Evolutionary conservation across 1,140 invertebrate species (phyloP), one percentile per base, ranked within the genome.

Genomic region (Drosophila sproati): DNA sequence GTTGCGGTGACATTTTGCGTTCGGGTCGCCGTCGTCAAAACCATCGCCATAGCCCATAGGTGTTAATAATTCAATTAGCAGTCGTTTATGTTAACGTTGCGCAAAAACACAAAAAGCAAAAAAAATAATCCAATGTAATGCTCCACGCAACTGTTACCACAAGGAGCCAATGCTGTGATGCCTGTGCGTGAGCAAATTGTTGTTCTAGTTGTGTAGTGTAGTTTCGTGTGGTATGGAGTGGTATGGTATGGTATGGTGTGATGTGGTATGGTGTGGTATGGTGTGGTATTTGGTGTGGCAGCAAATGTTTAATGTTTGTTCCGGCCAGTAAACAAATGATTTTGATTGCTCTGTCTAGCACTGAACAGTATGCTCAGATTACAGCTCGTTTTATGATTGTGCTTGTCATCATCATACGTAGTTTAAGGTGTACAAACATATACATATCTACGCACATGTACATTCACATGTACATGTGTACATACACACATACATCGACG

Each of bases 21-120:
- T 51, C 52, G 43, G 51, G 41, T 55, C 62, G 75, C 77, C 80
- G 71, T 54, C 64, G 52, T 45, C 39, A 43, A 39, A 31, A 59
- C 39, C 57, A 73, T 67, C 29, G 78, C 63, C 61, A 60, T 56
- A 43, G 61, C 60, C 77, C 77, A 71, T 78, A 85, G 82, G 82
- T 85, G 82, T 85, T 85, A 85, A 85, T 85, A 85, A 86, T 85
- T 85, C 82, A 85, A 85, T 85, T 85, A 85, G 82, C 71, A 86
- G 73, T 67, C 78, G 75, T 85, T 85, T 85, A 86, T 80, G 78
- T 81, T 82, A 70, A 81, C 78, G 78, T 60, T 43, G 10, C 10
- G 39, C 10, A 43, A 43, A 43, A 37, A 43, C 10, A 43, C 39
- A n/a, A 43, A 39, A 10, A 73, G 60, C 73, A 61, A 79, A 72